These are phyloP conservation scores for Phrynocephalus versicolor DNA, from an alignment of 2,113 vertebrate species.

Conservation along the genomic window DNA sequence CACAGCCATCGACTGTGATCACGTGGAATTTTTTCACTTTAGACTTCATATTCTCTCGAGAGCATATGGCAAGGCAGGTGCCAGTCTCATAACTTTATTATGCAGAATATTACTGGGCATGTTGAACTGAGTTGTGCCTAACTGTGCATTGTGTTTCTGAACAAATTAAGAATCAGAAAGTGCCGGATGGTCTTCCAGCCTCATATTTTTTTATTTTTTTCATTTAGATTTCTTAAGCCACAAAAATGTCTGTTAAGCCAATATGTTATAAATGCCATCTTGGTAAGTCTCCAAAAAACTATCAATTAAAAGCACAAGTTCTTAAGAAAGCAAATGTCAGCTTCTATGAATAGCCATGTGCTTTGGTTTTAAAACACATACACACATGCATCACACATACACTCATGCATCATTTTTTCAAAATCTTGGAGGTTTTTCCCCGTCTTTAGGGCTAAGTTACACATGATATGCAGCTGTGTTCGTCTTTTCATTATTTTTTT, in stretches of 20 bases:
- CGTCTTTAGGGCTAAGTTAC: neutral
- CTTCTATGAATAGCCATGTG: conserved; percentile 19
- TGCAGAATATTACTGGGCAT: neutral
- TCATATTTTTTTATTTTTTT: neutral
- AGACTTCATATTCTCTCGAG: neutral
- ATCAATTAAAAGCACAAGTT: neutral
- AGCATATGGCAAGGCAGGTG: conserved; percentile 6
- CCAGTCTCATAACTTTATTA: neutral
- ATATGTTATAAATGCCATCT: neutral
- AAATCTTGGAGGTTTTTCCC: no score
- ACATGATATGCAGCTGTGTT: neutral
- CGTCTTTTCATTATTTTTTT: neutral
- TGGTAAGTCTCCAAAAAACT: neutral
- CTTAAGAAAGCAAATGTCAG: conserved; percentile 10
- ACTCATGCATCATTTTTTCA: neutral
- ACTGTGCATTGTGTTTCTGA: neutral
- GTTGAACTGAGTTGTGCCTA: neutral
- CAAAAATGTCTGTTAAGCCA: neutral
- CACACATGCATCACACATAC: neutral
- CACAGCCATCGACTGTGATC: neutral
- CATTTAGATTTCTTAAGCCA: neutral
- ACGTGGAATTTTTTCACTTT: neutral
- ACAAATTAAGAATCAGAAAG: neutral
- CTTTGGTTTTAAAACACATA: neutral
- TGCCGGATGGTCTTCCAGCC: no score